Evolutionary conservation across 2,888 invertebrate genomes (phyloP), one percentile per base, ranked within the genome.

Genomic region (Melieria crassipennis): DNA sequence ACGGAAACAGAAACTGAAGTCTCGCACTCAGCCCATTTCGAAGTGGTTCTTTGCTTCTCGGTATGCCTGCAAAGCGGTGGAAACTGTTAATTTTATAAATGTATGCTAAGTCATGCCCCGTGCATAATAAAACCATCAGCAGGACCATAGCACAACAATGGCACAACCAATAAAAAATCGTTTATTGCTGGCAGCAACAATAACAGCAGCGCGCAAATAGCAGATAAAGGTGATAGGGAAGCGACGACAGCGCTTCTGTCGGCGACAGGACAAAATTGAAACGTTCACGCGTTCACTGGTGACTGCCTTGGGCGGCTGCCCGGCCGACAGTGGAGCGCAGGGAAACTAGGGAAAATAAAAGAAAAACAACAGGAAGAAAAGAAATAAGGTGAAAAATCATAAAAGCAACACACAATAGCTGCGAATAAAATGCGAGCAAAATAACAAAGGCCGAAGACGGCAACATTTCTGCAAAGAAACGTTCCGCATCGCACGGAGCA

Each of bases 101-200:
- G 61, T 65, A 70, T 65, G 45, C 70, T 46, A 71, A 71, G 55
- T 57, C 70, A 71, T 60, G 47, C 70, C 57, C 64, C 55, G 56
- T 65, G 65, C 56, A 71, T 71, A 71, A 71, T 71, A 71, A 67
- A 71, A 57, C 64, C 71, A 71, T 71, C 67, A 71, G 43, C 57
- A 56, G 67, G 57, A 67, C 67, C 63, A 67, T 61, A 60, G 62
- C 62, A 64, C 56, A 65, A 71, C 67, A 71, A 71, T 71, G 65
- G 42, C 52, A 71, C 50, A 71, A 71, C 71, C 71, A 71, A 71
- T 71, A 71, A 71, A 71, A 66, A 71, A 71, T 65, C 65, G 58
- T 62, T 66, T 71, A 71, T 66, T 71, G 70, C 62, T 66, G 64
- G 43, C 56, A 62, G 62, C 66, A 65, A 65, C 64, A 65, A 69